phyloP scores from a whole-genome alignment of 2,113 vertebrate genomes.

The Sinosuthora webbiana region DNA sequence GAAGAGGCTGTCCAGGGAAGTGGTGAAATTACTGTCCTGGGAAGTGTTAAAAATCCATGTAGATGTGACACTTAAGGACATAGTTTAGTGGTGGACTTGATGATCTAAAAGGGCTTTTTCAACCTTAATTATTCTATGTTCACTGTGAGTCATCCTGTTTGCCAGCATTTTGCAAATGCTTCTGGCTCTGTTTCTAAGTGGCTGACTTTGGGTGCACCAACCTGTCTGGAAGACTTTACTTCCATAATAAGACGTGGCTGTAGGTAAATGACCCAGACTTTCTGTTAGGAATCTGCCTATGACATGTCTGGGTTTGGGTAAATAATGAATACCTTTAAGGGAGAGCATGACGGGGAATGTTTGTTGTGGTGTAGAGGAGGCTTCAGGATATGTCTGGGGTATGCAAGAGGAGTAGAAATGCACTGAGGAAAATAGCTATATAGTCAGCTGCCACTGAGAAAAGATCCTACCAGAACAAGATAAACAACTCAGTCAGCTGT shows the following conservation, averaged over 20 bases:
- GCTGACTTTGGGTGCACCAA: background rate
- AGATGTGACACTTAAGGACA: background rate
- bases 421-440: background rate
- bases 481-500: background rate
- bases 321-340: background rate
- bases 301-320: background rate
- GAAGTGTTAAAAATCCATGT: background rate
- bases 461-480: background rate
- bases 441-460: background rate
- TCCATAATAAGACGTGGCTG: background rate
- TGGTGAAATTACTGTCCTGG: background rate
- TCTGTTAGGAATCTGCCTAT: background rate
- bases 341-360: background rate
- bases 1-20: background rate
- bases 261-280: background rate
- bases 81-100: background rate
- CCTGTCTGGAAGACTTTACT: background rate
- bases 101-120: background rate
- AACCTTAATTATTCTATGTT: background rate
- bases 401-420: background rate
- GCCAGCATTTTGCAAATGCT: background rate
- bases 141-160: background rate
- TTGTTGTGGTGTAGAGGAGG: background rate
- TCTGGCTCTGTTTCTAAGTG: background rate
- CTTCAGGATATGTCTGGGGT: background rate